These are phyloP conservation scores for Chouioia cunea DNA, from an alignment of 2,888 invertebrate species.

Conservation along the genomic window DNA sequence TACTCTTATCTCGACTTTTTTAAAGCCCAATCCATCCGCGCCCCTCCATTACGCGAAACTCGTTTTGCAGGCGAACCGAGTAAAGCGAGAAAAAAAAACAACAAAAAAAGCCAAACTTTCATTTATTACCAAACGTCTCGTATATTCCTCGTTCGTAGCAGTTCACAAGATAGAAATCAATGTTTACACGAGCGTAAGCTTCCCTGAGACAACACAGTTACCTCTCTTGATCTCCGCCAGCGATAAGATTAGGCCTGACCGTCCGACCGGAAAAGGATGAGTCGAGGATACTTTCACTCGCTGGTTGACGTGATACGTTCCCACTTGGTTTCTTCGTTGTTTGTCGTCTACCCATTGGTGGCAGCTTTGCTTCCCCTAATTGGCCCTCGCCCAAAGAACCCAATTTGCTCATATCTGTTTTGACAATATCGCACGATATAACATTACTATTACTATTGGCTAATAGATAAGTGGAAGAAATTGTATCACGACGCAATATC, in stretches of 20 bases:
- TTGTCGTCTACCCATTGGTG: conserved; percentile 26
- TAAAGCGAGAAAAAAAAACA: not conserved
- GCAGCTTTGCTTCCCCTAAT: conserved; percentile 8
- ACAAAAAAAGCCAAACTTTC: not conserved
- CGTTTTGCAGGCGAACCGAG: too few species aligned
- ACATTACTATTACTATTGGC: not conserved
- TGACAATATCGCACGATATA: too few species aligned
- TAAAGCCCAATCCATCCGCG: too few species aligned
- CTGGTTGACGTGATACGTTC: conserved; percentile 8
- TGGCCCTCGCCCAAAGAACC: conserved; percentile 53
- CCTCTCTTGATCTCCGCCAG: conserved; percentile 51
- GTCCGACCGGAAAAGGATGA: conserved; percentile 30
- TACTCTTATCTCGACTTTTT: too few species aligned
- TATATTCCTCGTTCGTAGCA: too few species aligned
- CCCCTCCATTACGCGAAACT: too few species aligned
- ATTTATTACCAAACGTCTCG: not conserved
- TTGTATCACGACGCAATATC: too few species aligned
- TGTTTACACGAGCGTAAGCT: too few species aligned
- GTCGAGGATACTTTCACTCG: conserved; percentile 5
- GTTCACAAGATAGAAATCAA: too few species aligned
- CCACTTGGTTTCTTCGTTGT: not conserved
- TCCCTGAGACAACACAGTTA: conserved; percentile 41
- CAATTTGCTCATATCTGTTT: conserved; percentile 53
- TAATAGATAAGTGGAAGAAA: too few species aligned
- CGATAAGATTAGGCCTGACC: conserved; percentile 53